Evolutionary conservation across 1,140 invertebrate species (phyloP).

Genomic region (Laodelphax striatellus): DNA sequence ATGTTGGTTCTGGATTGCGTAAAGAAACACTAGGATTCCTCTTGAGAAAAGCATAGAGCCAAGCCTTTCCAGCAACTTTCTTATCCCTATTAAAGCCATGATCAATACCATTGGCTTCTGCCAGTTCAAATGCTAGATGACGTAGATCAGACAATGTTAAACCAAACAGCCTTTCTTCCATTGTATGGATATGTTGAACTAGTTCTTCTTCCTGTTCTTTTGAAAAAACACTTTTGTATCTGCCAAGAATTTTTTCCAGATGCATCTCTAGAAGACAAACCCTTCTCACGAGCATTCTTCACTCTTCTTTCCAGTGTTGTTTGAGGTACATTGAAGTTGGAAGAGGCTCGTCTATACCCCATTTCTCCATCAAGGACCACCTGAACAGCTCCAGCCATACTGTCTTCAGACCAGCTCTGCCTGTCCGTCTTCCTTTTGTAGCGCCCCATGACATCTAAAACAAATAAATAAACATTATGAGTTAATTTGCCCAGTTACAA

Average conservation of each 20-base stretch:
- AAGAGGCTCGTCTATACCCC: constrained; percentile 34
- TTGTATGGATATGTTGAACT: constrained; percentile 11
- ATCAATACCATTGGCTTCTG: constrained; percentile 19
- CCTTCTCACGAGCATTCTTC: constrained; percentile 10
- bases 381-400: constrained; percentile 35
- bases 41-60: constrained; percentile 5
- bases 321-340: constrained; percentile 19
- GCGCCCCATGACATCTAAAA: constrained; percentile 23
- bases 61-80: constrained; percentile 9
- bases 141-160: constrained; percentile 14
- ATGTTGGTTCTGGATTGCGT: constrained; percentile 11
- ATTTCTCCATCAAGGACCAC: constrained; percentile 37
- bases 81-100: constrained; percentile 18
- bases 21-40: constrained; percentile 5
- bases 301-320: constrained; percentile 23
- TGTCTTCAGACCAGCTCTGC: constrained; percentile 36
- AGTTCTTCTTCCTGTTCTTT: constrained; percentile 15
- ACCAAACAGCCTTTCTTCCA: constrained; percentile 19
- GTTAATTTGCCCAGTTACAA: too few relatives aligned
- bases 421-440: constrained; percentile 38
- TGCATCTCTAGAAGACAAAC: constrained; percentile 3
- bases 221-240: constrained; percentile 14
- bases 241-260: background rate
- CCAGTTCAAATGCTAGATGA: constrained; percentile 18
- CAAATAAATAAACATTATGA: too few relatives aligned